Conservation (phyloP, 2,797 vertebrate species). For the Ptychadena robeensis region DNA sequence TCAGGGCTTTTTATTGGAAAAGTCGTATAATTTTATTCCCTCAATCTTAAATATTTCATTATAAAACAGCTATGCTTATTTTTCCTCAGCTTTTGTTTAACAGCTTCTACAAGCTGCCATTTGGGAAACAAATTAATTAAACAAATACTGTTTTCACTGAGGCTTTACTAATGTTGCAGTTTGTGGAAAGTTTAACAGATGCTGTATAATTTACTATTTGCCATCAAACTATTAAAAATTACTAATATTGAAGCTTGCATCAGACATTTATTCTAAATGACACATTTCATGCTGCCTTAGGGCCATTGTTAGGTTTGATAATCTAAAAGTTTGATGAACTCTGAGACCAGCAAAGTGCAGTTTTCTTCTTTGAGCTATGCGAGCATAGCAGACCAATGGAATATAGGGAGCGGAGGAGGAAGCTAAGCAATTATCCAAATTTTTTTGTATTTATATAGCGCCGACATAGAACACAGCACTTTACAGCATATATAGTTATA, state of each 20-base stretch:
- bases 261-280: not conserved
- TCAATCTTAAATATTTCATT: conserved; percentile 31
- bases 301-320: no score
- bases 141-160: conserved; percentile 42
- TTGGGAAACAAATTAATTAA: conserved; percentile 43
- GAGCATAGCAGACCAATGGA: no score
- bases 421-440: no score
- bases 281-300: no score
- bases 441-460: no score
- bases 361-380: no score
- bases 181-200: conserved; percentile 34
- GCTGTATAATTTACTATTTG: conserved; percentile 13
- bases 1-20: not conserved
- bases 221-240: conserved; percentile 2
- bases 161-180: conserved; percentile 39
- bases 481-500: no score
- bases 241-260: conserved; percentile 19
- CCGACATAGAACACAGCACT: no score
- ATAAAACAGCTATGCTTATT: conserved; percentile 5
- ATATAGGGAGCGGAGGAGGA: no score
- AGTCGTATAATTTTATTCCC: conserved; percentile 16
- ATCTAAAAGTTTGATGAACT: no score
- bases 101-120: conserved; percentile 16
- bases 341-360: no score
- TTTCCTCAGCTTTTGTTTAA: conserved; percentile 15